Conservation (phyloP, 53 echinoderm and acorn worm genomes). For the Holothuria leucospilota region DNA sequence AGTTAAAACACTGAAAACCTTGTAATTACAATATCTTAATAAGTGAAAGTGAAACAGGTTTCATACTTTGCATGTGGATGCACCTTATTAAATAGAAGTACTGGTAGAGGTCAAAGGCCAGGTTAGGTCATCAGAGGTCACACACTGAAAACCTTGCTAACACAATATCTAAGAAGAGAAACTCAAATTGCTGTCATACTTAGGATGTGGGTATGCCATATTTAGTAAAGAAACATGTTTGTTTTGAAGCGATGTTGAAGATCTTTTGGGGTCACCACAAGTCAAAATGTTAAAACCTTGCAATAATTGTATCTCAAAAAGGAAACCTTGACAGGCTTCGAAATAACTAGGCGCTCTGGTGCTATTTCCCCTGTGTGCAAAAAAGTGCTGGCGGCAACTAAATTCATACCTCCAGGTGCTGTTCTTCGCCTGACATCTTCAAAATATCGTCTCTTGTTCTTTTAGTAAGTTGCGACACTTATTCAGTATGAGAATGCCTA, state of each 20-base stretch:
- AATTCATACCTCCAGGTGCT: too few relatives aligned
- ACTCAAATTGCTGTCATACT: background rate
- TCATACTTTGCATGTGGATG: background rate
- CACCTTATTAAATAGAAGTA: too few relatives aligned
- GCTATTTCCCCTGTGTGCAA: too few relatives aligned
- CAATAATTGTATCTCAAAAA: too few relatives aligned
- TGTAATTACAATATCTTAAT: background rate
- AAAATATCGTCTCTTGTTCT: too few relatives aligned
- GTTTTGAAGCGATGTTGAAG: background rate
- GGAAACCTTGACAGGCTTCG: too few relatives aligned
- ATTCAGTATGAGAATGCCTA: too few relatives aligned
- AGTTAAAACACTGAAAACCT: background rate
- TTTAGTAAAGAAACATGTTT: background rate
- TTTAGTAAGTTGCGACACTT: too few relatives aligned
- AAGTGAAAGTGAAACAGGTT: background rate
- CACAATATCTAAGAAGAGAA: background rate
- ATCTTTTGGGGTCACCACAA: background rate
- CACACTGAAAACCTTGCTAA: background rate
- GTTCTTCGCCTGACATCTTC: too few relatives aligned
- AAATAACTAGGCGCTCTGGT: too few relatives aligned
- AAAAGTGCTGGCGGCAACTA: too few relatives aligned
- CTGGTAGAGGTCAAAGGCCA: conserved; percentile 10
- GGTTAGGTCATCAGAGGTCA: background rate
- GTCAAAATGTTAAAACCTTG: background rate
- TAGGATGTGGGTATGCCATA: background rate